Conservation (phyloP, 92 coral and sea anemone genomes). For the Palythoa caribaeorum region DNA sequence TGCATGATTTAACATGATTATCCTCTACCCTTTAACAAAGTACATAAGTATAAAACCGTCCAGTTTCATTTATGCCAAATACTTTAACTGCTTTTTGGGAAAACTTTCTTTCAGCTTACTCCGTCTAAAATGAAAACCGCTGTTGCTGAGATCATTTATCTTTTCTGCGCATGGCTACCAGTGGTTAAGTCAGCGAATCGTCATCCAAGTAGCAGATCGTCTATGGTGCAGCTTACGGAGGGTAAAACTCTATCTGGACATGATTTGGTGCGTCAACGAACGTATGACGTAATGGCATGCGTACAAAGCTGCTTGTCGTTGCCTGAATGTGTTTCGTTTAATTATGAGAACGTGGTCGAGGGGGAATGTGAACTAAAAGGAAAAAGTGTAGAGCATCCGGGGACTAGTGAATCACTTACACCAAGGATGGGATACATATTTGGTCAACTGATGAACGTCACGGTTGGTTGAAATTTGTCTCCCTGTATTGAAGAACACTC, state of each 20-base stretch:
- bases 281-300: slow-evolving; percentile 68
- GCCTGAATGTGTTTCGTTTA: slow-evolving; percentile 70
- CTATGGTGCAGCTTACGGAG: slow-evolving; percentile 51
- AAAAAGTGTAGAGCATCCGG: background rate
- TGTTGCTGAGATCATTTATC: background rate
- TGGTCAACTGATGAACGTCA: slow-evolving; percentile 26
- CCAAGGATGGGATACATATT: slow-evolving; percentile 24
- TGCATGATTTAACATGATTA: no score
- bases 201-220: slow-evolving; percentile 53
- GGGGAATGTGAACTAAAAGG: slow-evolving; percentile 71
- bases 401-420: background rate
- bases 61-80: no score
- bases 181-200: background rate
- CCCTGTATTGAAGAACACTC: background rate
- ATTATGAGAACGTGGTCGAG: slow-evolving; percentile 59
- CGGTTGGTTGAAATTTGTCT: background rate
- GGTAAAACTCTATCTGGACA: slow-evolving; percentile 63
- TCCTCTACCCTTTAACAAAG: no score
- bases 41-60: background rate
- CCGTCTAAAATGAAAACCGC: background rate
- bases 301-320: slow-evolving; percentile 71
- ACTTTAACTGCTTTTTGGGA: background rate
- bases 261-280: slow-evolving; percentile 65
- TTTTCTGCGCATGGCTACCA: slow-evolving; percentile 6
- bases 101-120: background rate